Evolutionary conservation across 35 echinoderm and acorn worm species (phyloP).

Genomic region (Amphiura filiformis): DNA sequence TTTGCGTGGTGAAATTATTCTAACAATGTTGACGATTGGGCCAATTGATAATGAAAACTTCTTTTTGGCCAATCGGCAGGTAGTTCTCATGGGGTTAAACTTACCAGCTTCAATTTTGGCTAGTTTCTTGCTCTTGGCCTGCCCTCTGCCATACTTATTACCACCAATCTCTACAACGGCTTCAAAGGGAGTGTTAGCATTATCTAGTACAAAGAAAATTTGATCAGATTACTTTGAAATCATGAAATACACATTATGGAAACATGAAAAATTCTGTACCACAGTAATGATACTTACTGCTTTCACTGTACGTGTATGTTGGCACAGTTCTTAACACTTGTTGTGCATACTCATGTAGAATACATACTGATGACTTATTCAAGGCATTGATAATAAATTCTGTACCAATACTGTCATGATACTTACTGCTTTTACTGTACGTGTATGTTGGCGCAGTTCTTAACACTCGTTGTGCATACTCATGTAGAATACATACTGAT

Average conservation of each 20-base stretch:
- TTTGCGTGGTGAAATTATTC: too few relatives aligned
- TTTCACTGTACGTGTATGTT: conserved; percentile 66
- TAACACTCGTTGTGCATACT: neutral
- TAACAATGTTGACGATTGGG: too few relatives aligned
- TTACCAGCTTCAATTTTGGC: conserved; percentile 77
- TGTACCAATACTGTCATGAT: conserved; percentile 5
- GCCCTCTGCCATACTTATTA: conserved; percentile 62
- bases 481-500: neutral
- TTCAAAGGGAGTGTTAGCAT: conserved; percentile 71
- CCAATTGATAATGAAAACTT: too few relatives aligned
- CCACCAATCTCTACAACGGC: conserved; percentile 57
- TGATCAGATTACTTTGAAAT: neutral
- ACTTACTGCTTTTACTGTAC: neutral
- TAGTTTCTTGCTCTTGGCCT: conserved; percentile 64
- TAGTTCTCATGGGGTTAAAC: neutral
- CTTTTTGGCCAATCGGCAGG: too few relatives aligned
- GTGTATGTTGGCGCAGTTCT: neutral
- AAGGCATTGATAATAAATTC: conserved; percentile 71
- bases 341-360: conserved; percentile 88
- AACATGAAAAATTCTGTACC: neutral
- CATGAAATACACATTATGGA: neutral
- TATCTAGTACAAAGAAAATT: conserved; percentile 29
- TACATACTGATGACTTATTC: conserved; percentile 71
- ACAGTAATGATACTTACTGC: conserved; percentile 48
- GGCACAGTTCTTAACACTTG: conserved; percentile 64